These are phyloP conservation scores for Caranx melampygus DNA, from an alignment of 2,113 vertebrate genomes.

Conservation along the genomic window DNA sequence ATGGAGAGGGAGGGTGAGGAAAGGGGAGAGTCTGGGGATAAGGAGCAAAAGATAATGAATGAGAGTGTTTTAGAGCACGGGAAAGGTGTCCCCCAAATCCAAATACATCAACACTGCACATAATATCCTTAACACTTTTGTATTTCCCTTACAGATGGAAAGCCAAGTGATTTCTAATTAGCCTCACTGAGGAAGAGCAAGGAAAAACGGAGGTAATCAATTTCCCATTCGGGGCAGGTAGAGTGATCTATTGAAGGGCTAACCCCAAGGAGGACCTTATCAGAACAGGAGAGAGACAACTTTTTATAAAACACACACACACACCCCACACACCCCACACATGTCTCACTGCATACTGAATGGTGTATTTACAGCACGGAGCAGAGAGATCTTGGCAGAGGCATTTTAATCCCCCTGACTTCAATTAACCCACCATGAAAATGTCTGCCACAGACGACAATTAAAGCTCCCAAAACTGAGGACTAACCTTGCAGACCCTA, in stretches of 20 bases:
- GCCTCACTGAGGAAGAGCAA: constrained; percentile 54
- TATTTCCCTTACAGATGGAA: constrained; percentile 44
- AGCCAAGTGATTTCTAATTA: constrained; percentile 75
- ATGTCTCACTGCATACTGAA: constrained; percentile 38
- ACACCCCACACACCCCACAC: neutral
- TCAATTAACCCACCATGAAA: constrained; percentile 75
- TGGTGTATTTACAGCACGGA: constrained; percentile 56
- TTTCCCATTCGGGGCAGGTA: constrained; percentile 76
- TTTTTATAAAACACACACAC: constrained; percentile 50
- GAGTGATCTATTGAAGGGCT: constrained; percentile 71
- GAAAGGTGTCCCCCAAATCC: constrained; percentile 12
- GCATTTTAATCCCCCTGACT: constrained; percentile 72
- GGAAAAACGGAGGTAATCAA: constrained; percentile 72
- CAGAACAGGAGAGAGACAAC: constrained; percentile 38
- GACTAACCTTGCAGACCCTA: constrained; percentile 39
- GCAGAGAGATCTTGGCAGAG: constrained; percentile 61
- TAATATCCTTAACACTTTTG: constrained; percentile 36
- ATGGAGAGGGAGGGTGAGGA: neutral
- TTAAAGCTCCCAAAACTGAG: constrained; percentile 57
- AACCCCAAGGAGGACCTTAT: constrained; percentile 68
- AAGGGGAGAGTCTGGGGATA: constrained; percentile 32
- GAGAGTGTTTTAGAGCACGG: neutral
- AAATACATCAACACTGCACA: constrained; percentile 27
- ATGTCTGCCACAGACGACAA: constrained; percentile 63
- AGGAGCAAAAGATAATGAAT: constrained; percentile 23